Conservation (phyloP, 2,888 invertebrate genomes). For the Gandaritis pyraliata region DNA sequence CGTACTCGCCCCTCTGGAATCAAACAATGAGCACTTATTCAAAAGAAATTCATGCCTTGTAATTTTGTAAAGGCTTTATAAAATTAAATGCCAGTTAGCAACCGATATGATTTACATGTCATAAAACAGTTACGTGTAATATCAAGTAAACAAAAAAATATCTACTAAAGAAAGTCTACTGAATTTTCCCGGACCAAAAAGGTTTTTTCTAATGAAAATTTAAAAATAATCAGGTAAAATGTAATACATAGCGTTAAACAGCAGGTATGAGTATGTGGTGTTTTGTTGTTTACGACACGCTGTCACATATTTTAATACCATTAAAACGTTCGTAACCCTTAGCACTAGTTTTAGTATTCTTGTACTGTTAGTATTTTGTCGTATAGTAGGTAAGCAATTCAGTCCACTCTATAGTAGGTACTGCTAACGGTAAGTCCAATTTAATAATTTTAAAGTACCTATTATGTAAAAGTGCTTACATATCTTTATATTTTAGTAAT, state of each 20-base stretch:
- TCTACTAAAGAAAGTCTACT: not conserved
- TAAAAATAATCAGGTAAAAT: conserved; percentile 24
- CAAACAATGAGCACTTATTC: no score
- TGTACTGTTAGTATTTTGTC: not conserved
- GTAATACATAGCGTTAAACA: conserved; percentile 18
- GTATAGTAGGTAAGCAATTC: no score
- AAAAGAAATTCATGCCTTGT: no score
- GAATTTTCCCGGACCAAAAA: conserved; percentile 10
- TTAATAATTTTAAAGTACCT: no score
- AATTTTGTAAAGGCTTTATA: no score
- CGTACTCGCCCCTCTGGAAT: no score
- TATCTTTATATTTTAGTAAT: no score
- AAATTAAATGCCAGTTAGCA: no score
- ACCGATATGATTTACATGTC: no score
- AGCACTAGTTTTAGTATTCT: conserved; percentile 12
- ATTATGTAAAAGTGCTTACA: no score
- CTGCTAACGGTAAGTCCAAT: no score
- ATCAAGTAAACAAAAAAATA: conserved; percentile 1
- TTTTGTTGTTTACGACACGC: conserved; percentile 31
- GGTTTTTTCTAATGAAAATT: conserved; percentile 17
- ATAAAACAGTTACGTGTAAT: not conserved
- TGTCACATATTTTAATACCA: conserved; percentile 47
- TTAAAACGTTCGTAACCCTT: conserved; percentile 35
- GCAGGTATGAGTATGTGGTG: conserved; percentile 6
- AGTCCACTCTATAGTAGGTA: no score